Percentiles rank a stretch among this genome's conserved stretches.
phyloP scores from a whole-genome alignment of 2,113 vertebrate species.

The Coreoperca whiteheadi region DNA sequence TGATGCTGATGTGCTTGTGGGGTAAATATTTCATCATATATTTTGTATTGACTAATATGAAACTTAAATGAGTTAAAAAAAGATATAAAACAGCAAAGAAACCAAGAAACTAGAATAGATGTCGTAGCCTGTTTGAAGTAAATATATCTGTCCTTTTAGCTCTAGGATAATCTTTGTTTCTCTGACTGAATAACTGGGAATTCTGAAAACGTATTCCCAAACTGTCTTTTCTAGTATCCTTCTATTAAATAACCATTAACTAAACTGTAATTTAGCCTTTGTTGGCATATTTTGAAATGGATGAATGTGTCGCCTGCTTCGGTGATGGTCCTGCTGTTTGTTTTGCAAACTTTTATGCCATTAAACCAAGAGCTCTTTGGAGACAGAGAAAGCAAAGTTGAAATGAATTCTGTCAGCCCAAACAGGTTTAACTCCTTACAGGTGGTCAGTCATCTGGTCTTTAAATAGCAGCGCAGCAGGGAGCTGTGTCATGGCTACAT shows the following conservation, averaged over 20 bases:
- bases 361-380: constrained; percentile 30
- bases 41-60: constrained; percentile 28
- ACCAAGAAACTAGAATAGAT: neutral
- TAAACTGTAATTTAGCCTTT: neutral
- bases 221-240: neutral
- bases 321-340: neutral
- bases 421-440: constrained; percentile 60
- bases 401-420: constrained; percentile 35
- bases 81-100: neutral
- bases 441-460: constrained; percentile 64
- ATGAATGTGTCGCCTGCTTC: neutral
- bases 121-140: neutral
- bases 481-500: constrained; percentile 36
- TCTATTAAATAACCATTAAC: neutral
- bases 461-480: constrained; percentile 63
- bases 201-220: neutral
- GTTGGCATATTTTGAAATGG: constrained; percentile 5
- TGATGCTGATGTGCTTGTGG: constrained; percentile 14
- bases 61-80: constrained; percentile 17
- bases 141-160: neutral
- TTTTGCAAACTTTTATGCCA: constrained; percentile 21
- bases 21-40: constrained; percentile 53
- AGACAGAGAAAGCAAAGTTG: constrained; percentile 16
- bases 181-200: neutral
- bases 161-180: neutral